A percentile compares a stretch with the other conserved stretches of the same genome.
phyloP scores from a whole-genome alignment of 2,113 vertebrate species.

The Chloroceryle aenea region DNA sequence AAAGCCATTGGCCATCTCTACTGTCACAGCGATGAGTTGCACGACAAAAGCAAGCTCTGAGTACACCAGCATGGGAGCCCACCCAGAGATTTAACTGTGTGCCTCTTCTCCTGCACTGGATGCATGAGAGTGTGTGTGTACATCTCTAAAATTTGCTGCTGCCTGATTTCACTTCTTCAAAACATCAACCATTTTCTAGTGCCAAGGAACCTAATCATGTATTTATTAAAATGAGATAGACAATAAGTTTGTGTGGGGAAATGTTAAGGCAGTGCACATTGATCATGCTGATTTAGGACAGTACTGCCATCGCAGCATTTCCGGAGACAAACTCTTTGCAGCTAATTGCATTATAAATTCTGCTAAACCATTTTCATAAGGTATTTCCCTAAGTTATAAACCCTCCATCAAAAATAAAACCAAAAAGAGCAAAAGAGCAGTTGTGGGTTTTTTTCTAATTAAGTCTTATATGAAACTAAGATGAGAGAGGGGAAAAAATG shows the following conservation, averaged over 20 bases:
- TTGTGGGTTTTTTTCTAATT: background rate
- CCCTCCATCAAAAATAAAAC: background rate
- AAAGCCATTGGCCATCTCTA: background rate
- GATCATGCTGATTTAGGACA: conserved; percentile 55
- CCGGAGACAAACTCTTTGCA: background rate
- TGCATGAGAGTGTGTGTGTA: background rate
- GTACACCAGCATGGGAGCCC: background rate
- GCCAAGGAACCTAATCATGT: conserved; percentile 23
- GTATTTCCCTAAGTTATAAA: conserved; percentile 18
- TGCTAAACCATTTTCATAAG: background rate
- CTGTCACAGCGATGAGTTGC: background rate
- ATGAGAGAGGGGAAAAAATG: background rate
- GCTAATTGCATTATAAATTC: conserved; percentile 65
- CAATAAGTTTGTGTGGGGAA: conserved; percentile 35
- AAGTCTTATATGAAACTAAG: background rate
- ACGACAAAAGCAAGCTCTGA: background rate
- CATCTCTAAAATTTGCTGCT: conserved; percentile 2
- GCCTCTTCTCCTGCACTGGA: background rate
- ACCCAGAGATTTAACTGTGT: background rate
- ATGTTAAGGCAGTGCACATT: background rate
- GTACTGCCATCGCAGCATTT: background rate
- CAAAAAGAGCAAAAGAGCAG: background rate
- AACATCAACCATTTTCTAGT: background rate
- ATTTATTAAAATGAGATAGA: conserved; percentile 50
- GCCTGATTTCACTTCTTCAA: background rate